Conservation (phyloP, 2,888 invertebrate genomes). For the Gari tellinella region DNA sequence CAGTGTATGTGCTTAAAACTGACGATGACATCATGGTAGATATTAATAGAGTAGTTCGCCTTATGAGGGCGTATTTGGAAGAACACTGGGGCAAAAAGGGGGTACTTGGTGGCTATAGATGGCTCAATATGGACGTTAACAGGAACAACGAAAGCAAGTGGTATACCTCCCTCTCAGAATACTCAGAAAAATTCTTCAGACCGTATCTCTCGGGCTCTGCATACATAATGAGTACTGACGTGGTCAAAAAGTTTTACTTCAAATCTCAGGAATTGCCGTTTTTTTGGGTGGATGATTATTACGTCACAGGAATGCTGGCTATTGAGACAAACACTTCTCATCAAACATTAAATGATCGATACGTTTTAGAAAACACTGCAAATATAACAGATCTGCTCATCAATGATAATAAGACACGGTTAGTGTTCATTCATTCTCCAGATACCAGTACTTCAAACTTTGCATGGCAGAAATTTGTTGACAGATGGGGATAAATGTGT, state of each 20-base stretch:
- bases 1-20: slow-evolving; percentile 82
- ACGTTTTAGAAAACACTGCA: slow-evolving; percentile 60
- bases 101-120: slow-evolving; percentile 76
- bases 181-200: slow-evolving; percentile 80
- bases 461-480: slow-evolving; percentile 21
- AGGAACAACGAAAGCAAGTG: slow-evolving; percentile 84
- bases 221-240: slow-evolving; percentile 87
- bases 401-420: slow-evolving; percentile 1
- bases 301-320: slow-evolving; percentile 91
- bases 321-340: slow-evolving; percentile 64
- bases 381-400: slow-evolving; percentile 7
- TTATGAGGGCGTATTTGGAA: slow-evolving; percentile 30
- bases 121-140: slow-evolving; percentile 81
- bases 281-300: slow-evolving; percentile 97
- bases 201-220: slow-evolving; percentile 84
- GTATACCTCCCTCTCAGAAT: slow-evolving; percentile 82
- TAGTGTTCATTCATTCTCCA: slow-evolving; percentile 25
- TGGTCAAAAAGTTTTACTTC: slow-evolving; percentile 87
- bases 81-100: slow-evolving; percentile 44
- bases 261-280: slow-evolving; percentile 88
- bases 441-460: slow-evolving; percentile 11
- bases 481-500: slow-evolving; percentile 2
- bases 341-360: slow-evolving; percentile 69
- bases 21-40: slow-evolving; percentile 85
- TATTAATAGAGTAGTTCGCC: slow-evolving; percentile 83